Percentiles rank a stretch among this genome's conserved stretches.
Evolutionary conservation across 1,140 invertebrate genomes (phyloP).

Genomic region (Ridgeia piscesae): DNA sequence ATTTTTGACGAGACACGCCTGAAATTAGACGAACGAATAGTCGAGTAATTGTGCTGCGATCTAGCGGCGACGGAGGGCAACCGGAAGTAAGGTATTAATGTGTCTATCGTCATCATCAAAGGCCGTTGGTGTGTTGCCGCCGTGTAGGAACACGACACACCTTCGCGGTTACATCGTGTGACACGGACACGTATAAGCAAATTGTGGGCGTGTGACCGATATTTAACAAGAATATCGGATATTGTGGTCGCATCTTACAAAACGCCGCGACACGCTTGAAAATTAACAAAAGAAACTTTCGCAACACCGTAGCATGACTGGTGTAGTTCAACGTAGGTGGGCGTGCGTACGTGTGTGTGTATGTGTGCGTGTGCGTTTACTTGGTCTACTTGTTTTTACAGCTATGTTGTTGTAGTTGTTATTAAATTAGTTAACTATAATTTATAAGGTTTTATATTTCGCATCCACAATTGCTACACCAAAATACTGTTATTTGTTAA

Average conservation of each 20-base stretch:
- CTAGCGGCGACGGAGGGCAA: not conserved
- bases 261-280: not conserved
- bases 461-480: not conserved
- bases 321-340: not conserved
- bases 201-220: not conserved
- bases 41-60: not conserved
- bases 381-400: not conserved
- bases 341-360: not conserved
- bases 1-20: no score
- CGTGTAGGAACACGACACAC: not conserved
- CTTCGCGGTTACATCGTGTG: not conserved
- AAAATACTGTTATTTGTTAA: not conserved
- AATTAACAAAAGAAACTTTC: not conserved
- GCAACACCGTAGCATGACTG: not conserved
- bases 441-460: no score
- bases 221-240: not conserved
- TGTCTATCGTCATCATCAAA: not conserved
- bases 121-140: not conserved
- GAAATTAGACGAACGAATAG: no score
- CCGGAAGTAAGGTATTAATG: not conserved
- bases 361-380: not conserved
- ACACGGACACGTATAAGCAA: not conserved
- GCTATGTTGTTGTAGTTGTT: no score
- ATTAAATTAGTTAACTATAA: no score
- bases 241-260: not conserved